Percentiles rank a stretch among this genome's conserved stretches.
Conservation (phyloP, 2,113 vertebrate species). For the Tetraodon nigroviridis region DNA sequence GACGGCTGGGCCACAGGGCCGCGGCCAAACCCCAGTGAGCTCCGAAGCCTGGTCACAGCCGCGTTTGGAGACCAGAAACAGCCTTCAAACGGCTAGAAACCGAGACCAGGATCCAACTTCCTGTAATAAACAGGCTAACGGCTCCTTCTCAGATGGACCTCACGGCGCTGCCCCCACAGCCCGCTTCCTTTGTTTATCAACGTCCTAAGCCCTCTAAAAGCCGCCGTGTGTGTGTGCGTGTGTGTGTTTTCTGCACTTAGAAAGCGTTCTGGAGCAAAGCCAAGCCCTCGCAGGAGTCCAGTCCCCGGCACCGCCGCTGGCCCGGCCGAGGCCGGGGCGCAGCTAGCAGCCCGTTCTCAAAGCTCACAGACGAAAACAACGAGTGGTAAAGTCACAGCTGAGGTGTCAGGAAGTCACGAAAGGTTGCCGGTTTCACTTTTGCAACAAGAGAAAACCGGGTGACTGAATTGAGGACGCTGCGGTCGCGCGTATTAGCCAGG, state of each 20-base stretch:
- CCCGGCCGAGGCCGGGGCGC: constrained; percentile 25
- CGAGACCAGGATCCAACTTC: neutral
- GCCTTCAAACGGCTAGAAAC: neutral
- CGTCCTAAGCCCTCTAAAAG: constrained; percentile 57
- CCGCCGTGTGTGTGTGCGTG: constrained; percentile 18
- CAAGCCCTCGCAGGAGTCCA: constrained; percentile 47
- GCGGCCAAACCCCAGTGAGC: too few relatives aligned
- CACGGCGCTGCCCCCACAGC: constrained; percentile 27
- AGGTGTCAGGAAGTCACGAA: constrained; percentile 45
- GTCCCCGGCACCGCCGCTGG: constrained; percentile 40
- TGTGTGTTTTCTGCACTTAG: constrained; percentile 17
- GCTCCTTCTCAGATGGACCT: constrained; percentile 42
- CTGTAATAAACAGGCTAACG: neutral
- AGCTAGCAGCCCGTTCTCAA: constrained; percentile 67
- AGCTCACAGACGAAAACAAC: neutral
- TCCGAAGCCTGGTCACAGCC: neutral
- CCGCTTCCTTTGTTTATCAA: constrained; percentile 45
- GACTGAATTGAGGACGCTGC: neutral
- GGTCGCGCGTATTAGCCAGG: neutral
- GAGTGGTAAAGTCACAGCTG: constrained; percentile 20
- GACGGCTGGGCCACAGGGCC: too few relatives aligned
- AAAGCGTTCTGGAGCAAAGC: constrained; percentile 58
- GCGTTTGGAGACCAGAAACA: neutral
- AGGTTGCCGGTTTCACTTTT: constrained; percentile 13
- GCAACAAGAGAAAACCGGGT: neutral